Base-by-base conservation (phyloP, 2,113 vertebrate genomes). In the Dendrocopos noguchii region DNA sequence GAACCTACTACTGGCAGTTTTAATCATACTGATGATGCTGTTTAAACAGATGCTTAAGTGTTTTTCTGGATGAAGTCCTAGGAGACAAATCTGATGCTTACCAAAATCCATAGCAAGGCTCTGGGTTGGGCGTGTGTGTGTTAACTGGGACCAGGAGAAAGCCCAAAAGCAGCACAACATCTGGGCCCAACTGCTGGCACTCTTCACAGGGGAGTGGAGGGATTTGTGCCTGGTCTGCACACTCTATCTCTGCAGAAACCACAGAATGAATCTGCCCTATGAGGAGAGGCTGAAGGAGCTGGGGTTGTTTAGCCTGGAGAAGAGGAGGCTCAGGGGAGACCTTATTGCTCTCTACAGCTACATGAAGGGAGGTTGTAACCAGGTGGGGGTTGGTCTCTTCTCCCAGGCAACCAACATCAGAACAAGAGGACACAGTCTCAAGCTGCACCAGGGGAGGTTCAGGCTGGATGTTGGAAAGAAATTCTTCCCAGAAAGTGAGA, bases 11-110 rank as follows among this genome's bases (percentile, higher is more conserved):
- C 47, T 80, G 52, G 39, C 86, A 84, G 79, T 91, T 91, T 91
- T 95, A 96, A 91, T 95, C 78, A 77, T 57, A 39, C n/a, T 90
- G 89, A 89, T 93, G 29, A 33, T 57, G 24, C 55, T 50, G 13
- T 21, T 64, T 89, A 68, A 73, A 53, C 8, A 59, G 60, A 16
- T 53, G 36, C 18, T 68, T 67, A 42, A 53, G 20, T 67, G 16
- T 61, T 84, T 63, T 72, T 29, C 53, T 68, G 71, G 59, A 17
- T 57, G 31, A 72, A 52, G 39, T 28, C 47, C 55, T 73, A 33
- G 47, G 15, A 76, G 42, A 61, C 25, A 52, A 63, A 57, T 39
- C n/a, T 24, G 57, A 34, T 1, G 3, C 46, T 70, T 55, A n/a
- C n/a, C 34, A 34, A n/a, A 1, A 0, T 57, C 75, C 39, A 17